Evolutionary conservation across 2,888 invertebrate species (phyloP).

Genomic region (Cecidostiba fungosa): DNA sequence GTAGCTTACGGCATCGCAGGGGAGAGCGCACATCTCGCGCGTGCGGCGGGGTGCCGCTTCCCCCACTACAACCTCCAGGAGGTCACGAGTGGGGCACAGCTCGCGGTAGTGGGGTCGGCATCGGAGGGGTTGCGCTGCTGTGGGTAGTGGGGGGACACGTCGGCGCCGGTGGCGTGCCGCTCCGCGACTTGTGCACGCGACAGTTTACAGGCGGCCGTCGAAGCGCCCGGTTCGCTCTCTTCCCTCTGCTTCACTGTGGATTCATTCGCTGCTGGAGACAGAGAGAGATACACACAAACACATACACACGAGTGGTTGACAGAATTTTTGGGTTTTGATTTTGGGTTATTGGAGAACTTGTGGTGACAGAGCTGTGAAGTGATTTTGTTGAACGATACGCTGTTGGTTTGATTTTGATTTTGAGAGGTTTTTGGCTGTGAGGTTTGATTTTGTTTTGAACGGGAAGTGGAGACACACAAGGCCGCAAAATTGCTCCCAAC

Average conservation of each 20-base stretch:
- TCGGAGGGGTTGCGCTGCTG: constrained; percentile 42
- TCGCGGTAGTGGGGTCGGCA: constrained; percentile 61
- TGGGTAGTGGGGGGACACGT: constrained; percentile 47
- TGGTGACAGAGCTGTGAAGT: constrained; percentile 28
- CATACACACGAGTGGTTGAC: background rate
- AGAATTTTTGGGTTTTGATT: background rate
- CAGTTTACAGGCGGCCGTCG: constrained; percentile 78
- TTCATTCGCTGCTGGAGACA: background rate
- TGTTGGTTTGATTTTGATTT: background rate
- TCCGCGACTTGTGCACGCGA: constrained; percentile 77
- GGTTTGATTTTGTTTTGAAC: constrained; percentile 24
- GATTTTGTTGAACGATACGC: constrained; percentile 42
- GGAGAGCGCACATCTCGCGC: background rate
- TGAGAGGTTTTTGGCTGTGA: constrained; percentile 39
- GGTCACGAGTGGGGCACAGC: constrained; percentile 57
- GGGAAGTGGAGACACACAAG: constrained; percentile 1
- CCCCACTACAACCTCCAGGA: background rate
- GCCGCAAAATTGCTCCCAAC: constrained; percentile 73
- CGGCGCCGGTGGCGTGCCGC: constrained; percentile 71
- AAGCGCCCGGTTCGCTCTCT: constrained; percentile 69
- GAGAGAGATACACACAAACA: background rate
- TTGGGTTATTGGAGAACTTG: background rate
- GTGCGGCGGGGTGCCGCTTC: constrained; percentile 1
- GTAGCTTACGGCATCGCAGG: constrained; percentile 19
- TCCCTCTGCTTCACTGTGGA: background rate